Base-by-base conservation (phyloP, 2,113 vertebrate genomes). In the Todiramphus chloris region DNA sequence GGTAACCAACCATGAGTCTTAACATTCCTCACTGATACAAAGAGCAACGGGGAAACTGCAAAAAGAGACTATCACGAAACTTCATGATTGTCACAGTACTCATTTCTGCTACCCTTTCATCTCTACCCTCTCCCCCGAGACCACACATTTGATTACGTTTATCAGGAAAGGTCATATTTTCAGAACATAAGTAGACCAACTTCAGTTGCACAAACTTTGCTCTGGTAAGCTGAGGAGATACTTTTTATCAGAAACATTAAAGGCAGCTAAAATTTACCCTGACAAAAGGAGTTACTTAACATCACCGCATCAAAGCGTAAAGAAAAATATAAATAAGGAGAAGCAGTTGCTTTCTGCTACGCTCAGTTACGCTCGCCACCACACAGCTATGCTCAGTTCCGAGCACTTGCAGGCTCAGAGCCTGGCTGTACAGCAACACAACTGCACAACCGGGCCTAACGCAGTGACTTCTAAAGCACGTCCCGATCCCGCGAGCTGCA, bases 171-270 rank as follows among this genome's bases (percentile, higher is more conserved):
- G 55, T 19, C 1, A 0, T 31, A 48, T 55, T 86, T 89, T 59
- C 94, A 94, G 30, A 64, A 76, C 1, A 1, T 33, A 76, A 79
- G 73, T 8, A 89, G 50, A 84, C 58, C 50, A 27, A 83, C 69
- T 95, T 83, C 46, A 77, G 30, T 0, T 2, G 33, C 59, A 62
- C 67, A 74, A 93, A 93, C 81, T 95, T 92, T 24, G 43, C 67
- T 43, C 56, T 0, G 10, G 76, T 88, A 93, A 79, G 72, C 75
- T 14, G 43, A 90, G 56, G 25, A 90, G 82, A 75, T 96, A 87
- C 90, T 95, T 95, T 51, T 93, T 96, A 90, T 93, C 82, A 94
- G 63, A 88, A 95, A 95, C 82, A 96, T 93, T 95, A 93, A 96
- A 96, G 82, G 63, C 85, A 93, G 59, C 70, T 94, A 87, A 95